These are phyloP conservation scores for Vollenhovia emeryi DNA, from an alignment of 1,140 invertebrate genomes.

Conservation along the genomic window DNA sequence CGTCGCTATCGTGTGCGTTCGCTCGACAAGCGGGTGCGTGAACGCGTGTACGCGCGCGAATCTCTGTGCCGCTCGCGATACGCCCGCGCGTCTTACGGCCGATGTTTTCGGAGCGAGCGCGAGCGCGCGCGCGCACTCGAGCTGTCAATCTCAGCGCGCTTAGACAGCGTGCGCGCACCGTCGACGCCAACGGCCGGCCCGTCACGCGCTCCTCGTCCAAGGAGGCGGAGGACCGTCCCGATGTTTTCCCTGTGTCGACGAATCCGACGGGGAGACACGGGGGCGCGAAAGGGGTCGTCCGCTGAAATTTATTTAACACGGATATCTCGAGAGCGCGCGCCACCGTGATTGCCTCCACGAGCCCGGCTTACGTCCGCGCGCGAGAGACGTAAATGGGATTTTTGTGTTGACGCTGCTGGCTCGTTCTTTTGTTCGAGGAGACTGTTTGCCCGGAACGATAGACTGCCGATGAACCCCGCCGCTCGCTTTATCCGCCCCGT, in stretches of 20 bases:
- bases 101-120: slow-evolving; percentile 50
- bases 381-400: slow-evolving; percentile 65
- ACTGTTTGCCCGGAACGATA: slow-evolving; percentile 49
- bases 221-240: background rate
- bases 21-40: background rate
- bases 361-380: slow-evolving; percentile 41
- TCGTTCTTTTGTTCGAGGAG: slow-evolving; percentile 51
- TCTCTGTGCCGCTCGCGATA: slow-evolving; percentile 6
- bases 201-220: background rate
- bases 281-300: slow-evolving; percentile 53
- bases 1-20: background rate
- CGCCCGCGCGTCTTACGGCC: slow-evolving; percentile 39
- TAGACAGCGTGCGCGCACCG: slow-evolving; percentile 42
- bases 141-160: slow-evolving; percentile 63
- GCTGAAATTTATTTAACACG: slow-evolving; percentile 65
- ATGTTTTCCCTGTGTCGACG: slow-evolving; percentile 57
- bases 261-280: slow-evolving; percentile 35
- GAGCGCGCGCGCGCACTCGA: slow-evolving; percentile 52
- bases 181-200: background rate
- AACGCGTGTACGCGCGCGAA: background rate
- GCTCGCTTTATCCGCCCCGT: slow-evolving; percentile 20
- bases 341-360: slow-evolving; percentile 15
- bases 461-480: slow-evolving; percentile 25
- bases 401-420: slow-evolving; percentile 58
- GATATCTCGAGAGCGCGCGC: slow-evolving; percentile 38